These are phyloP conservation scores for Cylas formicarius DNA, from an alignment of 1,140 invertebrate genomes.

Conservation along the genomic window DNA sequence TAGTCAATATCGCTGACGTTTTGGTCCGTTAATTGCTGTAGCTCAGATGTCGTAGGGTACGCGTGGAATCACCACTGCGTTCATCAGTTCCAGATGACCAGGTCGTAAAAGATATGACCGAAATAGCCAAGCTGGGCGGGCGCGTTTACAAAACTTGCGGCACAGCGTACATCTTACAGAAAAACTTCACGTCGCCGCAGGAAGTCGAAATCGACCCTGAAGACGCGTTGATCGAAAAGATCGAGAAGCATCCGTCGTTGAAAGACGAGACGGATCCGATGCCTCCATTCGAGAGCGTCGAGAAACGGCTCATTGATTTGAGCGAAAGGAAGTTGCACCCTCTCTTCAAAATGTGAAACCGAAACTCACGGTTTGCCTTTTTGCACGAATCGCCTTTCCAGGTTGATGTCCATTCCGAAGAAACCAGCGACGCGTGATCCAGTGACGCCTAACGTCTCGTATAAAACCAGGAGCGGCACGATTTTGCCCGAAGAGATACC, in stretches of 20 bases:
- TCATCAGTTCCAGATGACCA: slow-evolving; percentile 16
- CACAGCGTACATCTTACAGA: slow-evolving; percentile 33
- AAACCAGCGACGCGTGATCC: not conserved
- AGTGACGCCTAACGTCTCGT: not conserved
- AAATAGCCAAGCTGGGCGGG: slow-evolving; percentile 23
- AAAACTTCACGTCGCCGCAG: slow-evolving; percentile 15
- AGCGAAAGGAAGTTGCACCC: slow-evolving; percentile 33
- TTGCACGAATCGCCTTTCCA: not conserved
- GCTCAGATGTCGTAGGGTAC: no score
- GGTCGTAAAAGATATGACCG: slow-evolving; percentile 3
- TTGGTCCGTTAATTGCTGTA: no score
- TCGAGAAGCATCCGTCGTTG: slow-evolving; percentile 26
- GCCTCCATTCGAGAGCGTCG: slow-evolving; percentile 27
- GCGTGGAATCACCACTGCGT: no score
- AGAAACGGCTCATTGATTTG: slow-evolving; percentile 31
- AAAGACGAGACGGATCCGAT: slow-evolving; percentile 30
- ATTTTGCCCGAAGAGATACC: slow-evolving; percentile 26
- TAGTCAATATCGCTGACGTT: no score
- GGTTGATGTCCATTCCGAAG: slow-evolving; percentile 4
- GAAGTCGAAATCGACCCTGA: slow-evolving; percentile 17
- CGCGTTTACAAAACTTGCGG: slow-evolving; percentile 34
- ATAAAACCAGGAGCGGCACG: slow-evolving; percentile 25
- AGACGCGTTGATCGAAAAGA: slow-evolving; percentile 22
- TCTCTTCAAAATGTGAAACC: slow-evolving; percentile 25
- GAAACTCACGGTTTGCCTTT: not conserved